Evolutionary conservation across 92 coral and sea anemone species (phyloP).

Genomic region (Heteractis magnifica): DNA sequence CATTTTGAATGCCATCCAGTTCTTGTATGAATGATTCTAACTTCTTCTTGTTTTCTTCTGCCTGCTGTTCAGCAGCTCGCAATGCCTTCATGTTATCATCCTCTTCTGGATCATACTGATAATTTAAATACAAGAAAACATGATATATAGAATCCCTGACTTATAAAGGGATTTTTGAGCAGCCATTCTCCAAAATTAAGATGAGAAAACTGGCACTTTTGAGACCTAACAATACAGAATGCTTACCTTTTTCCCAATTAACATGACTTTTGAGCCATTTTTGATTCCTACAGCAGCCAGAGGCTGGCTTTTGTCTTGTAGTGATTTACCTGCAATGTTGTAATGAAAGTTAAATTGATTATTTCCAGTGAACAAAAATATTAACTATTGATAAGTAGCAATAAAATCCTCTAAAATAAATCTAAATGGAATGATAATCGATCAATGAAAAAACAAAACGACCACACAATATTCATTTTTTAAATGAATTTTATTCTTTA

Average conservation of each 20-base stretch:
- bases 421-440: background rate
- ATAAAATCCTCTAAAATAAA: background rate
- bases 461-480: background rate
- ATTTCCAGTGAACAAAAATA: background rate
- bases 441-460: background rate
- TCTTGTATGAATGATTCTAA: slow-evolving; percentile 58
- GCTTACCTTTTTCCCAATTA: slow-evolving; percentile 85
- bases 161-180: too few relatives aligned
- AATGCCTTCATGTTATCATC: slow-evolving; percentile 78
- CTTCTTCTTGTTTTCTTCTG: slow-evolving; percentile 60
- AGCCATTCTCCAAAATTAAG: too few relatives aligned
- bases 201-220: background rate
- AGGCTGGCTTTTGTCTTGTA: slow-evolving; percentile 56
- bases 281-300: slow-evolving; percentile 68
- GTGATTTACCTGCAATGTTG: slow-evolving; percentile 71
- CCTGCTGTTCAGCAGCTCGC: slow-evolving; percentile 59
- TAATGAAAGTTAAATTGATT: background rate
- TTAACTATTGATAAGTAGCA: too few relatives aligned
- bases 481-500: background rate
- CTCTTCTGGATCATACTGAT: slow-evolving; percentile 65
- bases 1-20: slow-evolving; percentile 81
- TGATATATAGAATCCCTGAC: too few relatives aligned
- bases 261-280: slow-evolving; percentile 79
- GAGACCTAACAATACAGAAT: background rate
- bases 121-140: background rate